Percentiles rank a stretch among this genome's conserved stretches.
Conservation (phyloP, 2,888 invertebrate species). For the Philaethria dido region DNA sequence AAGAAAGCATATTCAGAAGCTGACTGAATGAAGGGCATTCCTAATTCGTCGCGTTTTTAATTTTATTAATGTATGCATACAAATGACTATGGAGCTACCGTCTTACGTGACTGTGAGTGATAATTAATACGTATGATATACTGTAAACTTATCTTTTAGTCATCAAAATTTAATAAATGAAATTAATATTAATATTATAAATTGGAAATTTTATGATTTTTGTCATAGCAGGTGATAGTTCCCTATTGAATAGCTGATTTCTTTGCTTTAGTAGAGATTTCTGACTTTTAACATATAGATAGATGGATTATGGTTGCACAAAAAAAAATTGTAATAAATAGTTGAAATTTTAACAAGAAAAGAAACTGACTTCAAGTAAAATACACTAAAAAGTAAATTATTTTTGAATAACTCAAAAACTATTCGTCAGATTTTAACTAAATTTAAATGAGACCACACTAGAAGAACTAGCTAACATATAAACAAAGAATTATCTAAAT, state of each 20-base stretch:
- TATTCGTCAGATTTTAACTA: too few species aligned
- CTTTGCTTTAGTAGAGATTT: background rate
- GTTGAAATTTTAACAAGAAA: too few species aligned
- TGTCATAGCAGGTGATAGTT: background rate
- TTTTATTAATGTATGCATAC: constrained; percentile 21
- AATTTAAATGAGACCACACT: too few species aligned
- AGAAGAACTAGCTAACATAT: too few species aligned
- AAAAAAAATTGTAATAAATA: too few species aligned
- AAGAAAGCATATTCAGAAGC: background rate
- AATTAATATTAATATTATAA: background rate
- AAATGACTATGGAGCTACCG: constrained; percentile 15
- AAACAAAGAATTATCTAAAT: too few species aligned
- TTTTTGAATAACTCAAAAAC: too few species aligned
- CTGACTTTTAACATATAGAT: too few species aligned
- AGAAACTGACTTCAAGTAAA: too few species aligned
- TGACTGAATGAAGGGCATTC: constrained; percentile 16
- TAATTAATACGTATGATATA: constrained; percentile 7
- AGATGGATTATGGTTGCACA: too few species aligned
- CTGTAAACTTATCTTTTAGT: background rate
- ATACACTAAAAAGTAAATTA: too few species aligned
- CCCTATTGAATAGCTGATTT: background rate
- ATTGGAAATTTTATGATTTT: background rate
- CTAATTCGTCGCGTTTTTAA: constrained; percentile 23
- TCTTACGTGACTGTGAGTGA: constrained; percentile 12
- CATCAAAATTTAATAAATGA: background rate